Evolutionary conservation across 1,140 invertebrate species (phyloP), one percentile per base, ranked within the genome.

Genomic region (Physella acuta): DNA sequence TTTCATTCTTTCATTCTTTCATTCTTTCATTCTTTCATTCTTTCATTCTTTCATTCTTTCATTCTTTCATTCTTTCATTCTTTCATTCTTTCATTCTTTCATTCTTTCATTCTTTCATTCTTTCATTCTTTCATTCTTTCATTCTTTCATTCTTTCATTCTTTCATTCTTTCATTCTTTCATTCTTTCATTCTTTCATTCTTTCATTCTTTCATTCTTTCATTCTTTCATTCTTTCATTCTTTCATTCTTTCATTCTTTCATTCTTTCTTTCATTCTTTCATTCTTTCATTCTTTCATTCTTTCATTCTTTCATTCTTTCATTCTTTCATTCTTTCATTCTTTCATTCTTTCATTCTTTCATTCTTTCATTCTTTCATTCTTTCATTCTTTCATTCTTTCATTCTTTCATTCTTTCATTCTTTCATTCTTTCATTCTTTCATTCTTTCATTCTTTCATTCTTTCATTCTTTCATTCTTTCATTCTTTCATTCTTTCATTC

Each of bases 351-450:
- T 37, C 31, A 3, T 11, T 8, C 31, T 39, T 14, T 20, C 30
- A 3, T 63, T 68, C 33, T 55, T 26, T 68, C 36, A 11, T 34
- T 68, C 65, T 66, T 17, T 37, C 31, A 36, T 17, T 68, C 65
- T 68, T 33, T 68, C 51, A 36, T 20, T 58, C 65, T 55, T 33
- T 58, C 30, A 36, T 39, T 68, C 34, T 56, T 31, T 56, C 33
- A 26, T 36, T n/a, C n/a, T 68, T 53, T 68, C 65, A 56, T 31
- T 68, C 65, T 68, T 31, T 39, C 36, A 24, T 36, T 39, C 36
- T 44, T 36, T 63, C 37, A 20, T 24, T 63, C 33, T 63, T 36
- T 63, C 36, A 14, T 8, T 36, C 20, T 20, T 44, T 44, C 20
- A 11, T 20, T 44, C 39, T 44, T 44, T 20, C 39, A 11, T 20